Evolutionary conservation across 2,797 vertebrate genomes (phyloP).

Genomic region (Mycteria americana): DNA sequence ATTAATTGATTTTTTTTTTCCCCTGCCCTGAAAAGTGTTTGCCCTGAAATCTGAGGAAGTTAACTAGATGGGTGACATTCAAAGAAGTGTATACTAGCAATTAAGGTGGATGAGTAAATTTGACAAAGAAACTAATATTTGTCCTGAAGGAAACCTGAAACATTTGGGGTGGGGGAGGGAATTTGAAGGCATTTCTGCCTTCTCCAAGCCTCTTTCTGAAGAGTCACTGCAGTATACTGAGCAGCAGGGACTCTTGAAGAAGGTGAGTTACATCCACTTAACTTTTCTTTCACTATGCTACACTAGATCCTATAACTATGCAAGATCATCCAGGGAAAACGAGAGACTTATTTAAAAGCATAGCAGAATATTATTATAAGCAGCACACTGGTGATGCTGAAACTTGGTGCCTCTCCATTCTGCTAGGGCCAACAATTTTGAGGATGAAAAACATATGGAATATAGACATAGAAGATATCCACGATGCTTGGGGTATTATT

Average conservation of each 20-base stretch:
- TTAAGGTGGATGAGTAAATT: constrained; percentile 7
- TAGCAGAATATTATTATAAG: constrained; percentile 24
- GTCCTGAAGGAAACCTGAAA: background rate
- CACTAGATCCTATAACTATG: background rate
- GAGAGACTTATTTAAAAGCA: background rate
- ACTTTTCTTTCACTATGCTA: background rate
- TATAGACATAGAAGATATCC: background rate
- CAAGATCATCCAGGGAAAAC: background rate
- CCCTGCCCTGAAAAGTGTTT: background rate
- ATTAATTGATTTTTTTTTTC: constrained; percentile 2
- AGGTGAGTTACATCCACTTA: background rate
- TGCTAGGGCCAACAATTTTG: background rate
- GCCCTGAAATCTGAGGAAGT: constrained; percentile 8
- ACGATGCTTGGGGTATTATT: constrained; percentile 2
- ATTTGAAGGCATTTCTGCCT: background rate
- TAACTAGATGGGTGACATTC: background rate
- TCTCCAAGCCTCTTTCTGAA: background rate
- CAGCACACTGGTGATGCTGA: background rate
- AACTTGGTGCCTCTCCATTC: background rate
- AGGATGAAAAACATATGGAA: constrained; percentile 50
- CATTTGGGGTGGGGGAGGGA: background rate
- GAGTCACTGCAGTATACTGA: background rate
- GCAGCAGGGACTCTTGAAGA: background rate
- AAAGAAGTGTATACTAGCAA: background rate
- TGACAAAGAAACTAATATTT: background rate